Base-by-base conservation (phyloP, 2,113 vertebrate species). In the Atherinomorus stipes region DNA sequence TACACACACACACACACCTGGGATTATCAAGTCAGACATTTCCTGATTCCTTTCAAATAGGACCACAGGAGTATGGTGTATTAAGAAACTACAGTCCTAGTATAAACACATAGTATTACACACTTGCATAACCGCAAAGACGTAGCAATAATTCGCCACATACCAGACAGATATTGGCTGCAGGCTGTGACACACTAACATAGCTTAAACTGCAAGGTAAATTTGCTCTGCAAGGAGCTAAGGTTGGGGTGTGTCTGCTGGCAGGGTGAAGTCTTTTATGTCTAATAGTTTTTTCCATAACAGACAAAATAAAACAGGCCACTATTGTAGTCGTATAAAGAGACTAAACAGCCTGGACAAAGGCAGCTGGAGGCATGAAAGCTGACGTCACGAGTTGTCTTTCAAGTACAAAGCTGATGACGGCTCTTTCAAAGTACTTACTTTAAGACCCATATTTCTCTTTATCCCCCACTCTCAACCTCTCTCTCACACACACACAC, bases 261-360 rank as follows among this genome's bases (percentile, higher is more conserved):
- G 89, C 80, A 65, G 76, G 47, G 76, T 69, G 53, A 63, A 86
- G 69, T 72, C 71, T 85, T 90, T 89, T 11, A 85, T 85, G 83
- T 84, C 76, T 88, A 82, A 88, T 84, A 68, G 81, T 85, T 83
- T 81, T 74, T 81, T 59, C 52, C 12, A 4, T 70, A 72, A 71
- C 64, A 90, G 89, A 86, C 87, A 63, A 81, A 91, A 88, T 86
- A 88, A 84, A 87, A 90, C 79, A 87, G 68, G 49, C 70, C 37
- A 34, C 81, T 66, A 79, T 89, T 91, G 85, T 89, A 47, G 38
- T 77, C 57, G 57, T 25, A 64, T 71, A 61, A 87, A 81, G 77
- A 84, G 79, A 79, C 83, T 74, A 81, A 85, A 85, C 76, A 83
- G 74, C 58, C 25, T 0, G 21, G 40, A 78, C 71, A 84, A 85